These are phyloP conservation scores for Yponomeuta evonymella DNA, from an alignment of 2,888 invertebrate species.

Conservation along the genomic window DNA sequence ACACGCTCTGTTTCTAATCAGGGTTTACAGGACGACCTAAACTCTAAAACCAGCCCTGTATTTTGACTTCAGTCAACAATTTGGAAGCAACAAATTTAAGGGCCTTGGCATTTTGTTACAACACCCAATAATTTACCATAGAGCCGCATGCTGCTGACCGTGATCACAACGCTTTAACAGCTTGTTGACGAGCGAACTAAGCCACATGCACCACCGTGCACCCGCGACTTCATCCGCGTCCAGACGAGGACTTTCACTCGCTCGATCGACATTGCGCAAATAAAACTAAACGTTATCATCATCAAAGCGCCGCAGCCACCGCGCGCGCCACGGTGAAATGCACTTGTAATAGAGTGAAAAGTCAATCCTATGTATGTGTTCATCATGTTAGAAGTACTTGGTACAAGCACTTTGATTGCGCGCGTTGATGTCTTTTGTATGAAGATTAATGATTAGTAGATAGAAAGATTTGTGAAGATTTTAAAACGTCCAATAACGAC, in stretches of 20 bases:
- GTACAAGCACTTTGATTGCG: not conserved
- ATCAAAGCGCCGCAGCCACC: not conserved
- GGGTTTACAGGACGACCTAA: too few species aligned
- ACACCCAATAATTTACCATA: too few species aligned
- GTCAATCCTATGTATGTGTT: not conserved
- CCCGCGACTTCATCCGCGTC: not conserved
- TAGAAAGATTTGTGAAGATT: not conserved
- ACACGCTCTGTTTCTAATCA: too few species aligned
- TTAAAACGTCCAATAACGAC: too few species aligned
- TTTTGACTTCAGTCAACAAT: not conserved
- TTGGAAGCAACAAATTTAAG: not conserved
- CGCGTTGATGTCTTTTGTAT: conserved; percentile 13
- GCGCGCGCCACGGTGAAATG: not conserved
- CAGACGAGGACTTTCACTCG: not conserved
- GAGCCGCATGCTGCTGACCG: too few species aligned
- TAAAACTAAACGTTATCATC: not conserved
- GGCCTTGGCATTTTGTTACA: too few species aligned
- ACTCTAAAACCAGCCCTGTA: too few species aligned
- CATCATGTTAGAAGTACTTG: not conserved
- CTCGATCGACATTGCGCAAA: not conserved
- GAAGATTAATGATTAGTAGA: not conserved
- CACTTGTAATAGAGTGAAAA: not conserved
- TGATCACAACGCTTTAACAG: not conserved
- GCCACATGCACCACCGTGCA: not conserved
- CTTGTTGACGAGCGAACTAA: not conserved